These are phyloP conservation scores for Rallus crepitans DNA, from an alignment of 2,797 vertebrate species.

Conservation along the genomic window DNA sequence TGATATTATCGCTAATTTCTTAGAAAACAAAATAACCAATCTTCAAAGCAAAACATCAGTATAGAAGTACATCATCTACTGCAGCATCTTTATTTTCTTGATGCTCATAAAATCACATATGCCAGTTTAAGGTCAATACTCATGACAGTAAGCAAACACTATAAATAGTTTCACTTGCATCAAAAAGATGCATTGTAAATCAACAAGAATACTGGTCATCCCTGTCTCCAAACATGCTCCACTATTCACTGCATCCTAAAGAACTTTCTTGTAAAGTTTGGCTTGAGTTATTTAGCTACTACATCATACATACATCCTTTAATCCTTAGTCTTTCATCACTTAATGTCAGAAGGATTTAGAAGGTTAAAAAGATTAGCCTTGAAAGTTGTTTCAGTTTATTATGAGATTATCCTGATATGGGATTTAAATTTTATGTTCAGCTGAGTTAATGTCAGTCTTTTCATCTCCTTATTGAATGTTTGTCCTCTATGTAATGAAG, in stretches of 20 bases:
- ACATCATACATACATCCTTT: not conserved
- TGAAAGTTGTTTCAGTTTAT: not conserved
- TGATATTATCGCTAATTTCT: not conserved
- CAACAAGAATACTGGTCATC: not conserved
- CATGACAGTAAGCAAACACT: not conserved
- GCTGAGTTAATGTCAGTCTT: not conserved
- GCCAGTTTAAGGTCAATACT: not conserved
- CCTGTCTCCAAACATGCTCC: not conserved
- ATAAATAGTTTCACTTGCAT: not conserved
- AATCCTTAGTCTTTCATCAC: not conserved
- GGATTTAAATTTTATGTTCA: not conserved
- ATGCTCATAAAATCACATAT: not conserved
- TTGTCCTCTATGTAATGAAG: not conserved
- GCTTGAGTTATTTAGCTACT: not conserved
- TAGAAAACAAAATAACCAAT: not conserved
- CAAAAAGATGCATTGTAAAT: not conserved
- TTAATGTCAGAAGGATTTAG: not conserved
- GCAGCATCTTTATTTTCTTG: not conserved
- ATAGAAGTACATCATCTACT: not conserved
- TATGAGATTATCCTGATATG: not conserved
- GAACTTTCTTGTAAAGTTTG: not conserved
- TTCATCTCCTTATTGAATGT: not conserved
- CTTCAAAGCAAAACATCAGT: not conserved
- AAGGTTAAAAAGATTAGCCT: not conserved
- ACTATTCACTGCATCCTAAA: not conserved